phyloP scores from a whole-genome alignment of 2,888 invertebrate species.

The Drosophila mulleri region DNA sequence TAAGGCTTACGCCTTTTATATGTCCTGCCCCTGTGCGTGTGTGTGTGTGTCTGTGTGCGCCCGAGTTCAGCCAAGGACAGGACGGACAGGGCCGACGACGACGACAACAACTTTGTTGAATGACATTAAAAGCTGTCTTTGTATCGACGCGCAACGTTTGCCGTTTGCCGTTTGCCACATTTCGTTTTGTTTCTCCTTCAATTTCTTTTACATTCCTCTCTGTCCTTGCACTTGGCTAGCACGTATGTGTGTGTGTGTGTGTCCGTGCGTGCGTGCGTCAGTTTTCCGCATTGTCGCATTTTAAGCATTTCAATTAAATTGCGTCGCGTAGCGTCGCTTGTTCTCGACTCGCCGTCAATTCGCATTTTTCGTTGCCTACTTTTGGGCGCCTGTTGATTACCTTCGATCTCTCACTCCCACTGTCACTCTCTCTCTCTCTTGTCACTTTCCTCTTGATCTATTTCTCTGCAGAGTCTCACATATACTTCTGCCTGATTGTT shows the following conservation, averaged over 20 bases:
- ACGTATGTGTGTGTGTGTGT: slow-evolving; percentile 16
- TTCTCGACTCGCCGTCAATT: slow-evolving; percentile 9
- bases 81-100: slow-evolving; percentile 30
- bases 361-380: slow-evolving; percentile 41
- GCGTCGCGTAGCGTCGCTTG: slow-evolving; percentile 12
- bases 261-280: slow-evolving; percentile 24
- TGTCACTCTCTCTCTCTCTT: neutral
- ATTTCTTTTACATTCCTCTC: neutral
- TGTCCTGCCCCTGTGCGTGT: slow-evolving; percentile 23
- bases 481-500: slow-evolving; percentile 8
- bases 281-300: slow-evolving; percentile 67
- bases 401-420: slow-evolving; percentile 14
- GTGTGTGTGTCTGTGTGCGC: neutral
- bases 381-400: slow-evolving; percentile 64
- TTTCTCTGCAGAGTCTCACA: neutral
- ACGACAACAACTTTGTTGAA: slow-evolving; percentile 70
- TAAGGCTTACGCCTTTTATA: slow-evolving; percentile 63
- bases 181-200: slow-evolving; percentile 14
- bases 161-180: slow-evolving; percentile 44
- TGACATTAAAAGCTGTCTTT: slow-evolving; percentile 75
- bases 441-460: neutral
- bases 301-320: slow-evolving; percentile 76
- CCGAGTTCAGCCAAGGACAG: slow-evolving; percentile 44
- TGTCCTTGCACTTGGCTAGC: slow-evolving; percentile 49
- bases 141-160: slow-evolving; percentile 61